These are phyloP conservation scores for Synodontis membranacea DNA, from an alignment of 2,113 vertebrate genomes.

Conservation along the genomic window DNA sequence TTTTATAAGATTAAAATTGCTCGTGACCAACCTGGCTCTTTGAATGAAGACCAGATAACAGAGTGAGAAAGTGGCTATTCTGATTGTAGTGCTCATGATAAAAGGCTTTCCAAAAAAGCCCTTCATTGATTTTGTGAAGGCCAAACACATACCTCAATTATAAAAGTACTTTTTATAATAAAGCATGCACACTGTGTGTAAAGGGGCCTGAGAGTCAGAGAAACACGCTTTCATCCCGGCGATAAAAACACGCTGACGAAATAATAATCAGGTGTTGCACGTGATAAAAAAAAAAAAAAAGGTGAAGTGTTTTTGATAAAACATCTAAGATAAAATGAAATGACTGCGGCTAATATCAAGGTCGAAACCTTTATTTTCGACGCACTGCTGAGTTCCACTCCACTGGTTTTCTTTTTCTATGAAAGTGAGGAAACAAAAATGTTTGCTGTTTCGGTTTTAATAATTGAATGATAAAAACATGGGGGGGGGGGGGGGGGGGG, in stretches of 20 bases:
- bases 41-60: neutral
- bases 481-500: too few relatives aligned
- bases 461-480: neutral
- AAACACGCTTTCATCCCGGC: constrained; percentile 38
- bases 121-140: constrained; percentile 38
- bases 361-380: constrained; percentile 1
- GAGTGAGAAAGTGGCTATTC: neutral
- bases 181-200: constrained; percentile 6
- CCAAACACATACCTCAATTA: constrained; percentile 30
- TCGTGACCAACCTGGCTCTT: neutral
- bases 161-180: constrained; percentile 35
- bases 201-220: constrained; percentile 27
- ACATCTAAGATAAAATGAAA: constrained; percentile 10
- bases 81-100: constrained; percentile 34
- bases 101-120: constrained; percentile 26
- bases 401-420: neutral
- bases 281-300: constrained; percentile 31
- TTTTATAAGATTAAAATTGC: neutral
- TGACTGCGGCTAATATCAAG: constrained; percentile 23
- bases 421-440: neutral
- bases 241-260: constrained; percentile 40
- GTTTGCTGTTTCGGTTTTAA: neutral
- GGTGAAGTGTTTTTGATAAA: constrained; percentile 18
- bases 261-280: constrained; percentile 27
- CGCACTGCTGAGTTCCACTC: too few relatives aligned